Base-by-base conservation (phyloP, 2,888 invertebrate species). In the Anoplius nigerrimus region DNA sequence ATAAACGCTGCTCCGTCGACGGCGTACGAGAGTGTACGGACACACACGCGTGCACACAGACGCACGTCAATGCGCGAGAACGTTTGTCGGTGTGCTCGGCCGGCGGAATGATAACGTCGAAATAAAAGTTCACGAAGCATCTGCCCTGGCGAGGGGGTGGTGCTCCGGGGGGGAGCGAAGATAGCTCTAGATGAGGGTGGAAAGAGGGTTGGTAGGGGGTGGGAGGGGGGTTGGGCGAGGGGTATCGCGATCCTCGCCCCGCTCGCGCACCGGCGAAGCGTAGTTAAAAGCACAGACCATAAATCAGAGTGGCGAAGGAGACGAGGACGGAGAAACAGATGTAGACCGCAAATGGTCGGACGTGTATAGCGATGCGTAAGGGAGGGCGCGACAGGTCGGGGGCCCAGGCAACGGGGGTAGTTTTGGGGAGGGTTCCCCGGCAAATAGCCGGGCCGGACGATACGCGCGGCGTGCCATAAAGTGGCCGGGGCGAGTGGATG, bases 271-370 rank as follows among this genome's bases (percentile, higher is more conserved):
- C 76, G 62, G 66, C 66, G 67, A 56, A 56, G 63, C 74, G 72
- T 72, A 75, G 82, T 82, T 82, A 75, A 83, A 81, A 82, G 81
- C 79, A 71, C 71, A 61, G 57, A 62, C 65, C 66, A 78, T 82
- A 83, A 82, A 82, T 82, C 82, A 81, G 78, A 61, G 73, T 24
- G 62, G 72, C 57, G 71, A 75, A 82, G 75, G 69, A 76, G 77
- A 76, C 69, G 69, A 75, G 79, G 74, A 74, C 69, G 68, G 62
- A 75, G 76, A 77, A 83, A 78, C 77, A 83, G 82, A 83, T 79
- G 82, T 78, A 79, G 66, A 79, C 83, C 79, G 72, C 81, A 80
- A 82, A 80, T 77, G 76, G 79, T 75, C 68, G 70, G 71, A 64
- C 71, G 68, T 75, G 78, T 65, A 34, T 34, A 71, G 72, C 48